Evolutionary conservation across 2,797 vertebrate species (phyloP).

Genomic region (Ptychobarbus kaznakovi): DNA sequence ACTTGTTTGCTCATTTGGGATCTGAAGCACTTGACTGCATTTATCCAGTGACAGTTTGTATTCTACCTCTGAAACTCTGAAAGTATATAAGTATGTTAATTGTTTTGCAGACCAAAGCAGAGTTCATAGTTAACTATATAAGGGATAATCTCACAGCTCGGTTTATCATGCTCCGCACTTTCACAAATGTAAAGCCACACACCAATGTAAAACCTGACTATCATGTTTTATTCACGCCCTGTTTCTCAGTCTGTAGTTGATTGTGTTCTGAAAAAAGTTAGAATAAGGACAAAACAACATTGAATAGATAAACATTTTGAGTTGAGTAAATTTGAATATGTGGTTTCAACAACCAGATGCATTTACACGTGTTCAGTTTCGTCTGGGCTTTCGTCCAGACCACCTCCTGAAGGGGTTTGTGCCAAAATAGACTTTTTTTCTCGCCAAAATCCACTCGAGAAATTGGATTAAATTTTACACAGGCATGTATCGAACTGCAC

Average conservation of each 20-base stretch:
- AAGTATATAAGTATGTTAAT: background rate
- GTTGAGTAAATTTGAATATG: no score
- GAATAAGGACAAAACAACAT: background rate
- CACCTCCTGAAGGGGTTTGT: no score
- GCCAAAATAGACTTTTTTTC: no score
- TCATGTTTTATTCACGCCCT: background rate
- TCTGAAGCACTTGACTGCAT: background rate
- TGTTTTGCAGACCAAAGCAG: background rate
- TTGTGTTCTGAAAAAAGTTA: background rate
- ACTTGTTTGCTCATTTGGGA: background rate
- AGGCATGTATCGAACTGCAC: background rate
- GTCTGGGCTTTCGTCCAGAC: no score
- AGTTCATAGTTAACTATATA: background rate
- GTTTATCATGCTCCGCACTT: no score
- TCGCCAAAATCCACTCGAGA: background rate
- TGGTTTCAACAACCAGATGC: no score
- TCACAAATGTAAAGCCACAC: no score
- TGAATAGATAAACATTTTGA: background rate
- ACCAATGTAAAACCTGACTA: background rate
- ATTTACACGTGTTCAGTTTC: no score
- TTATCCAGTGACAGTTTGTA: background rate
- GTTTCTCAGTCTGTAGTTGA: constrained; percentile 5
- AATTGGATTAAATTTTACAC: background rate
- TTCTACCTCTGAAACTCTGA: background rate
- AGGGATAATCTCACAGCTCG: background rate